Evolutionary conservation across 2,113 vertebrate genomes (phyloP).

Genomic region (Pteropus alecto): DNA sequence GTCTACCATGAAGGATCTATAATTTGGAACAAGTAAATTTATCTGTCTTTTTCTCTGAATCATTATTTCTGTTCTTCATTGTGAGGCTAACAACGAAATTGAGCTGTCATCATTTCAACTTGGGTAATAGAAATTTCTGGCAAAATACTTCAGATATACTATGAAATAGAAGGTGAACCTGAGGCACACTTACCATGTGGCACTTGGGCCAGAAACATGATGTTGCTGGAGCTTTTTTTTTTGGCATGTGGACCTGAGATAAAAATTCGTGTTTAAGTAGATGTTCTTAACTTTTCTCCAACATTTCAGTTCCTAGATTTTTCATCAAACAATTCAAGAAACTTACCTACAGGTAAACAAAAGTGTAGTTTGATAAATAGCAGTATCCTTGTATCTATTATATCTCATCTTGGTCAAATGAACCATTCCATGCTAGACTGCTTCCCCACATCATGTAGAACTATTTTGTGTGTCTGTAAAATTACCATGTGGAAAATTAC

Average conservation of each 20-base stretch:
- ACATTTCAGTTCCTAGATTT: neutral
- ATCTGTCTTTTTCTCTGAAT: neutral
- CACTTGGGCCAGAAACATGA: neutral
- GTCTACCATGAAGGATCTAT: neutral
- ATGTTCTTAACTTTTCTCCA: neutral
- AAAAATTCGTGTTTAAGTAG: neutral
- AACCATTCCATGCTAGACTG: no score
- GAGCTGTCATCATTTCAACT: neutral
- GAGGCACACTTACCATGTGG: no score
- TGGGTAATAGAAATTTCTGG: neutral
- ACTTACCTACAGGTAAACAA: neutral
- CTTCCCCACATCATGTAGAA: neutral
- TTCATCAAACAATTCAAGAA: neutral
- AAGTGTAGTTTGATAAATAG: neutral
- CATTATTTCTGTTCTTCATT: neutral
- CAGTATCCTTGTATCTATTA: no score
- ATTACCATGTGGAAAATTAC: neutral
- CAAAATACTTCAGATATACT: neutral
- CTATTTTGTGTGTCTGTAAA: neutral
- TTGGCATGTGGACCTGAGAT: neutral
- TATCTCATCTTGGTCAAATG: neutral
- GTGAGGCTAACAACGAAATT: neutral
- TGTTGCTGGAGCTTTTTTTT: neutral
- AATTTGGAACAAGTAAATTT: neutral
- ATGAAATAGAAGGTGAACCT: neutral